Conservation (phyloP, 2,888 invertebrate genomes). For the Bombylius major region DNA sequence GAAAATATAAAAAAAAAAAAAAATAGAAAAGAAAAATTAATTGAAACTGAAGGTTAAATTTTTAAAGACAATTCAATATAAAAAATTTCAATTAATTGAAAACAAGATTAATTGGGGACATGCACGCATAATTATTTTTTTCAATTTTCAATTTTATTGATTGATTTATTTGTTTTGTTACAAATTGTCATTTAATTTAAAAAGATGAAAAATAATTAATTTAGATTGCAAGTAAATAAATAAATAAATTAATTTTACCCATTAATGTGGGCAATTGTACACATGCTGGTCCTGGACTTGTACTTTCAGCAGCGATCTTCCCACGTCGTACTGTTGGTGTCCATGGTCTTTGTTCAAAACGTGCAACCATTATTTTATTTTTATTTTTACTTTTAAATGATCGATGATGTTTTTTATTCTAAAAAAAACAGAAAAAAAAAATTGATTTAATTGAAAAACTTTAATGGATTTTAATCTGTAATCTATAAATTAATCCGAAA, state of each 20-base stretch:
- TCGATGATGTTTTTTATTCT: constrained; percentile 13
- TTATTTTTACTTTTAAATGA: constrained; percentile 15
- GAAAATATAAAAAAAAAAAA: too few relatives aligned
- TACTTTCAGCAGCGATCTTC: constrained; percentile 75
- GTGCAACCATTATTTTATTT: constrained; percentile 37
- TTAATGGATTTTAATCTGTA: too few relatives aligned
- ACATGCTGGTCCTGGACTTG: constrained; percentile 79
- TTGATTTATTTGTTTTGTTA: too few relatives aligned
- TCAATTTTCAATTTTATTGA: too few relatives aligned
- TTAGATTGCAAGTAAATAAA: too few relatives aligned
- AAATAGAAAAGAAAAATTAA: too few relatives aligned
- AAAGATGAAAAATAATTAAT: too few relatives aligned
- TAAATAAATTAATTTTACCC: constrained; percentile 48
- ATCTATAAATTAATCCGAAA: too few relatives aligned
- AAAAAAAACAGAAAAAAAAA: background rate
- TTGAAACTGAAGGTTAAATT: background rate
- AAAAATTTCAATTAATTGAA: too few relatives aligned
- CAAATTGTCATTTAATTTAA: too few relatives aligned
- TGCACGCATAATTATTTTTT: too few relatives aligned
- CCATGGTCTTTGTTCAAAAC: constrained; percentile 77
- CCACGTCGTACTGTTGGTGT: constrained; percentile 80
- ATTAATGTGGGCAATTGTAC: constrained; percentile 69
- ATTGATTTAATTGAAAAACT: background rate
- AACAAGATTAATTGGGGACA: too few relatives aligned
- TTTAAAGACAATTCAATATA: background rate